phyloP scores from a whole-genome alignment of 2,113 vertebrate species.

The Python bivittatus region DNA sequence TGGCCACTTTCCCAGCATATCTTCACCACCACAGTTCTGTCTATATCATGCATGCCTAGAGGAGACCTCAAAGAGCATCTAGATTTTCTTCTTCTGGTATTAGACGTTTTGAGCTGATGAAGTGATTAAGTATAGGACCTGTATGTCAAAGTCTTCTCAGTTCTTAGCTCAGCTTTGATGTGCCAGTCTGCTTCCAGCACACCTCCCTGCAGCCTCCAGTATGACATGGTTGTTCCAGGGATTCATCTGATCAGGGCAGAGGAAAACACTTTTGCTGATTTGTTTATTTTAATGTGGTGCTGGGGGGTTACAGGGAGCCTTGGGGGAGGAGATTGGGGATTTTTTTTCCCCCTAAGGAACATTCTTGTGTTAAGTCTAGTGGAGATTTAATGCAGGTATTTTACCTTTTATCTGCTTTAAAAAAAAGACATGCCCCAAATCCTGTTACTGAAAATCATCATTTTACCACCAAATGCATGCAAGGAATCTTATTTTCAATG shows the following conservation, averaged over 20 bases:
- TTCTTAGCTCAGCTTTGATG: neutral
- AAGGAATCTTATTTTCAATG: neutral
- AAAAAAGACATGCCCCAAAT: neutral
- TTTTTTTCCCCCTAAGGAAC: neutral
- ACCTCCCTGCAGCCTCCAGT: neutral
- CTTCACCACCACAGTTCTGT: neutral
- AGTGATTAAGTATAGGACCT: too few species aligned
- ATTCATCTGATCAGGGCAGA: neutral
- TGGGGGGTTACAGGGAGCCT: neutral
- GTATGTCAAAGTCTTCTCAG: neutral
- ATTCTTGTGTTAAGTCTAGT: neutral
- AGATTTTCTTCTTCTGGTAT: conserved; percentile 39
- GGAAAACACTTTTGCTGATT: neutral
- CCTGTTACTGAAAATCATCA: neutral
- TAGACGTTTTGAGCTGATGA: neutral
- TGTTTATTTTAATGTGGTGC: neutral
- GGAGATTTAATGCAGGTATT: neutral
- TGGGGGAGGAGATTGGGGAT: neutral
- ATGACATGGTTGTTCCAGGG: neutral
- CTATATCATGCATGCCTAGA: neutral
- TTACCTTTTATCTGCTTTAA: neutral
- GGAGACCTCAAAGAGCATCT: neutral
- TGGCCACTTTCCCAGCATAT: neutral
- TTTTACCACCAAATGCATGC: neutral
- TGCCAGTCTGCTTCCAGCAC: neutral